Conservation (phyloP, 2,797 vertebrate species). For the Rhodeus uyekii region DNA sequence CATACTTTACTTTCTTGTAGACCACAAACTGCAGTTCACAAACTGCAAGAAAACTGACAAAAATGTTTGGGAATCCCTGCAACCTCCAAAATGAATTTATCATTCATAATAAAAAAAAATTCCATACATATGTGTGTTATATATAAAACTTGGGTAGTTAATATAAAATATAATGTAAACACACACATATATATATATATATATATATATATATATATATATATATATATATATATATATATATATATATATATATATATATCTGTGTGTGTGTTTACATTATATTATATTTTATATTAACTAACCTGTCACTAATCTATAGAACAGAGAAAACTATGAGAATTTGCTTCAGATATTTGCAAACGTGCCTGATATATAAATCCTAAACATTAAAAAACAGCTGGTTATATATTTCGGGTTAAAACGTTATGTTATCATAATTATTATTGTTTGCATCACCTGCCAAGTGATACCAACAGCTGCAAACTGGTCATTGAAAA, state of each 20-base stretch:
- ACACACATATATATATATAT: too few relatives aligned
- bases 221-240: too few relatives aligned
- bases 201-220: too few relatives aligned
- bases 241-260: too few relatives aligned
- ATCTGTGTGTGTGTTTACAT: too few relatives aligned
- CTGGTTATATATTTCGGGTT: neutral
- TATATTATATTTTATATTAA: neutral
- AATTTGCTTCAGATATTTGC: neutral
- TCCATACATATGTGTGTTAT: too few relatives aligned
- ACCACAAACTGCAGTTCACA: too few relatives aligned
- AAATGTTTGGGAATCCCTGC: neutral
- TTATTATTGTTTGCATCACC: neutral
- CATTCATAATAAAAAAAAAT: too few relatives aligned
- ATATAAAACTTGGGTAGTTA: too few relatives aligned
- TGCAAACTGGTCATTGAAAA: neutral
- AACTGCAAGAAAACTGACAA: too few relatives aligned
- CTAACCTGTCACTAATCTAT: neutral
- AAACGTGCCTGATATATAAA: neutral
- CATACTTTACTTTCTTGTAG: neutral
- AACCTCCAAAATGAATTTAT: too few relatives aligned
- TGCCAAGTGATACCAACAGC: neutral
- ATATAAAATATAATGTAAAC: too few relatives aligned
- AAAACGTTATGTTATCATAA: neutral
- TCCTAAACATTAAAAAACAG: neutral
- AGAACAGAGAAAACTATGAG: neutral